Evolutionary conservation across 1,140 invertebrate species (phyloP), one percentile per base, ranked within the genome.

Genomic region (Parasteatoda tepidariorum): DNA sequence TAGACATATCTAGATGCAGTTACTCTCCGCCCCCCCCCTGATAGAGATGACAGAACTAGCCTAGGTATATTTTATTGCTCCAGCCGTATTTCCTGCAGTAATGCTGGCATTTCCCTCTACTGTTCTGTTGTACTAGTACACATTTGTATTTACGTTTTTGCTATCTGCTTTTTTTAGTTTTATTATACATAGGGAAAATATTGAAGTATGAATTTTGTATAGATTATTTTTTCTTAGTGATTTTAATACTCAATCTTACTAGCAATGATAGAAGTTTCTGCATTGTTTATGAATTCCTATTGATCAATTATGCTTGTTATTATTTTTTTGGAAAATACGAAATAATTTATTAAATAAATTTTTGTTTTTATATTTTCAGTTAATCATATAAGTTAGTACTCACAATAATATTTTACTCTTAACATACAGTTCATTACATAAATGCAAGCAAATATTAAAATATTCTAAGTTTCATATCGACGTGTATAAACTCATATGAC

Each of bases 1-100:
- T 59, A 59, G n/a, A 3, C 15, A n/a, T 59, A 59, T 59, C 57
- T 59, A 59, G 57, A 59, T 59, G 57, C 57, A n/a, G 57, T 59
- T 22, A 59, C 57, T 13, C 5, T 9, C 24, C 2, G 9, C 7
- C 41, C 41, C 18, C n/a, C n/a, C 9, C 9, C 38, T 48, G 57
- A 59, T 59, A 59, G 57, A 22, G 57, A 26, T 59, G 57, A 59
- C 9, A 59, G 57, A 59, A 5, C n/a, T 15, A 11, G 57, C 24
- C n/a, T 59, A 15, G 57, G 57, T 22, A n/a, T 59, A 26, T 59
- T 59, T 59, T 59, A 59, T 59, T 59, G 57, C 57, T 11, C 24
- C 9, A 59, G 24, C 9, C 18, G n/a, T 22, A 59, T n/a, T 59
- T 59, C 57, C 24, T n/a, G 18, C 1, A 7, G 57, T 59, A 5